Base-by-base conservation (phyloP, 2,888 invertebrate genomes). In the Dasysyrphus tricinctus region DNA sequence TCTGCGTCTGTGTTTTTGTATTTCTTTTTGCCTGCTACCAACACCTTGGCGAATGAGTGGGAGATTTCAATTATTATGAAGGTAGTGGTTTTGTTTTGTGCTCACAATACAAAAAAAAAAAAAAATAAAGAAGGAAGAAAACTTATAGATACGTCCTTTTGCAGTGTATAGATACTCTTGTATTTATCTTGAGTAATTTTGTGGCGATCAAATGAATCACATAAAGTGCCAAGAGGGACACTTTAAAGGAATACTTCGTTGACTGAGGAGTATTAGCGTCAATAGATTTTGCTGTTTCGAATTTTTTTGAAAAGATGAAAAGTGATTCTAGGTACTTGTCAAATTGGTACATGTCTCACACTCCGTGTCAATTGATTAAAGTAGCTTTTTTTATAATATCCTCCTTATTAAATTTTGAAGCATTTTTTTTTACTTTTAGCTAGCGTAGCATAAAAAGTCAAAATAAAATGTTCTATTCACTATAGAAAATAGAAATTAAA, bases 1-100 rank as follows among this genome's bases (percentile, higher is more conserved):
- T 69, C 69, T 69, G 69, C 69, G 69, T 69, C 51, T 54, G 29
- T 54, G 54, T 54, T 54, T 39, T 14, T 54, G 12, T 37, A 24
- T 37, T 51, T 51, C 37, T 69, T 19, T 24, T 39, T 42, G 61
- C 59, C 37, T 59, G 59, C 51, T 39, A 69, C 47, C 11, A 51
- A 67, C 37, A 51, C 37, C 34, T 34, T 19, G 19, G 6, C 14
- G 19, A 49, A 67, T 32, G 67, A 67, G 67, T 67, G 67, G 47
- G 49, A 49, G 47, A 67, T 37, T 69, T 69, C 54, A 69, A 54
- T 69, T 69, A 69, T 61, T 54, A 54, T 51, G 51, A 19, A 39
- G n/a, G 47, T 47, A 47, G 65, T 65, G 32, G 65, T 65, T 44
- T 51, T 69, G 37, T 51, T 51, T 69, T 67, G 49, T 65, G 32